Evolutionary conservation across 2,113 vertebrate genomes (phyloP).

Genomic region (Oryzias woworae): DNA sequence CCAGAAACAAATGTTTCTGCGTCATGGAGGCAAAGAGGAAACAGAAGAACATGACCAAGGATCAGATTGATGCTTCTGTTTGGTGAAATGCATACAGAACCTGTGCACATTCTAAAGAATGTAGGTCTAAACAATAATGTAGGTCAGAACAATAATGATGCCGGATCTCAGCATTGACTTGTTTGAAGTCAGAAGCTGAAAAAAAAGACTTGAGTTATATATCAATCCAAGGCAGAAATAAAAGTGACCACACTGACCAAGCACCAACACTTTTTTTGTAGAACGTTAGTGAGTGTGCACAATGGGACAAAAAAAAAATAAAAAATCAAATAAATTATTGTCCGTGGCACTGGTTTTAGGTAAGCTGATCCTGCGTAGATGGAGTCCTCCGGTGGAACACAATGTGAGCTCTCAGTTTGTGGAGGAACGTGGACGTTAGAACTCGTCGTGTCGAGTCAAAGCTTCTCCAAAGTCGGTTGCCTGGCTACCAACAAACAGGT

Average conservation of each 20-base stretch:
- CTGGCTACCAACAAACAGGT: conserved; percentile 95
- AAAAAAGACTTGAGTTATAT: conserved; percentile 11
- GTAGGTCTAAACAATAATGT: conserved; percentile 6
- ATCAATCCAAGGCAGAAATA: conserved; percentile 23
- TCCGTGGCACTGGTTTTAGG: conserved; percentile 62
- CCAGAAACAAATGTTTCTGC: conserved; percentile 7
- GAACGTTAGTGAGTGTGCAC: conserved; percentile 45
- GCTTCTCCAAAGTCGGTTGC: conserved; percentile 97
- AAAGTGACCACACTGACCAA: conserved; percentile 20
- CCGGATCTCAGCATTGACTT: conserved; percentile 7
- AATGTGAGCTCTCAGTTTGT: conserved; percentile 56
- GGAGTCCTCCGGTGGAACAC: conserved; percentile 19
- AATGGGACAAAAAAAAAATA: conserved; percentile 49
- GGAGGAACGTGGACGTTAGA: conserved; percentile 66
- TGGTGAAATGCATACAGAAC: conserved; percentile 40
- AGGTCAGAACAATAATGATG: conserved; percentile 3
- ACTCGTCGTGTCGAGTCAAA: conserved; percentile 93
- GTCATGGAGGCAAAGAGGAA: background rate
- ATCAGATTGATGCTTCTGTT: conserved; percentile 36
- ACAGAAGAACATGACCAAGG: conserved; percentile 5
- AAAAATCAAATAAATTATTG: conserved; percentile 87
- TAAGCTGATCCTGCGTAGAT: conserved; percentile 30
- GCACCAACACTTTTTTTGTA: conserved; percentile 18
- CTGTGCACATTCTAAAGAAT: conserved; percentile 3
- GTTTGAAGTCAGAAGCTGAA: conserved; percentile 28